Base-by-base conservation (phyloP, 2,113 vertebrate genomes). In the Seriola rivoliana region DNA sequence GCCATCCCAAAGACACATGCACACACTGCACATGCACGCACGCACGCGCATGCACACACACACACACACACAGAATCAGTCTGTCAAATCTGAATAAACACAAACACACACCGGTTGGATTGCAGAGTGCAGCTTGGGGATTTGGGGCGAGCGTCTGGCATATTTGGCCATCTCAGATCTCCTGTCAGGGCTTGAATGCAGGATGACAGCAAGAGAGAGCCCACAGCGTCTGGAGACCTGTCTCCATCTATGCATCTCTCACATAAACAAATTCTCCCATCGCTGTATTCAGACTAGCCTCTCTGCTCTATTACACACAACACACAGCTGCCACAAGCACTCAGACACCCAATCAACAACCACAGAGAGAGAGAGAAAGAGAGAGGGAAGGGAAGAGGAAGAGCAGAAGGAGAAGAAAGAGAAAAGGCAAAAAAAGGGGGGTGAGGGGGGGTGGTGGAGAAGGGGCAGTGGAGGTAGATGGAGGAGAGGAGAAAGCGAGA, bases 271-370 rank as follows among this genome's bases (percentile, higher is more conserved):
- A 97, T 98, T 98, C 97, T 97, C 97, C 97, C 96, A 97, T 97
- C 96, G 96, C 97, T 97, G 97, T 96, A 97, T 98, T 97, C 96
- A 97, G 97, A 98, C 96, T 97, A 97, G 97, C 96, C 97, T 98
- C 97, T 97, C 97, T 97, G 97, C 97, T 98, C 97, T 98, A 99
- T 98, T 98, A 98, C 97, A 97, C 97, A 97, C 94, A 97, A 97
- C 97, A 97, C 97, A 98, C 97, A 98, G 97, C 97, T 98, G 97
- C 97, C 97, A 99, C 96, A 97, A 97, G 96, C 96, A 97, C 97
- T 99, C 97, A 98, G 97, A 98, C 96, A 97, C 97, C 97, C 97
- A 98, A 99, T 98, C 97, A 98, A 99, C 97, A 97, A 98, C 97
- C 96, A 96, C 93, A 95, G 96, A 96, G 96, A 94, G 95, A 83